Conservation (phyloP, 1,140 invertebrate species). For the Psix sp. region DNA sequence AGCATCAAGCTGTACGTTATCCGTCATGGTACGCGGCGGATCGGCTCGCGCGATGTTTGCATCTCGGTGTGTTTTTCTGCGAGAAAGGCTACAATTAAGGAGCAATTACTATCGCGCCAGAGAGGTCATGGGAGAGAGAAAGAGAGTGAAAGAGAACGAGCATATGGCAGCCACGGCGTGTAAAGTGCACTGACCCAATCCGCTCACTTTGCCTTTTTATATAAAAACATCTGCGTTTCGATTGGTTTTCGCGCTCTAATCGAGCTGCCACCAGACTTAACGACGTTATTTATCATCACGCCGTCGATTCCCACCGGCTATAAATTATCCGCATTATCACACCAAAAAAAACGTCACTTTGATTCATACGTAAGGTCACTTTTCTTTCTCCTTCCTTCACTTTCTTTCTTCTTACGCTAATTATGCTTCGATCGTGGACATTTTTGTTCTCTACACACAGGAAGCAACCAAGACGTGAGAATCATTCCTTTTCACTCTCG, state of each 20-base stretch:
- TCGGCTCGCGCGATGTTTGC: conserved; percentile 42
- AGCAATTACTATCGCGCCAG: conserved; percentile 46
- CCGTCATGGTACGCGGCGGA: conserved; percentile 44
- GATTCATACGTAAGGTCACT: background rate
- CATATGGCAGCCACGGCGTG: conserved; percentile 45
- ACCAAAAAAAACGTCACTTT: background rate
- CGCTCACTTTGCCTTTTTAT: conserved; percentile 43
- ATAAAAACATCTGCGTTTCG: conserved; percentile 53
- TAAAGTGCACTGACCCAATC: conserved; percentile 53
- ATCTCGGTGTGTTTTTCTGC: conserved; percentile 51
- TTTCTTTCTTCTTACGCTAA: too few relatives aligned
- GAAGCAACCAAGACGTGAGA: conserved; percentile 15
- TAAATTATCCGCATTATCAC: conserved; percentile 28
- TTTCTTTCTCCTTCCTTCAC: background rate
- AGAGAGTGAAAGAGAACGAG: conserved; percentile 13
- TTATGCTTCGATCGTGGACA: background rate
- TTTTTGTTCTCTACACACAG: background rate
- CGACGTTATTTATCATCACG: conserved; percentile 29
- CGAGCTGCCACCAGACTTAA: conserved; percentile 14
- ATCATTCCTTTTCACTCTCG: conserved; percentile 28
- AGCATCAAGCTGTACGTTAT: conserved; percentile 47
- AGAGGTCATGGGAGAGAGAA: conserved; percentile 18
- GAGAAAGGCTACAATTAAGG: conserved; percentile 54
- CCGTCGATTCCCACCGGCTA: conserved; percentile 13
- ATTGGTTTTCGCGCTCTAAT: conserved; percentile 40